Evolutionary conservation across 2,113 vertebrate genomes (phyloP).

Genomic region (Tringa solitaria): DNA sequence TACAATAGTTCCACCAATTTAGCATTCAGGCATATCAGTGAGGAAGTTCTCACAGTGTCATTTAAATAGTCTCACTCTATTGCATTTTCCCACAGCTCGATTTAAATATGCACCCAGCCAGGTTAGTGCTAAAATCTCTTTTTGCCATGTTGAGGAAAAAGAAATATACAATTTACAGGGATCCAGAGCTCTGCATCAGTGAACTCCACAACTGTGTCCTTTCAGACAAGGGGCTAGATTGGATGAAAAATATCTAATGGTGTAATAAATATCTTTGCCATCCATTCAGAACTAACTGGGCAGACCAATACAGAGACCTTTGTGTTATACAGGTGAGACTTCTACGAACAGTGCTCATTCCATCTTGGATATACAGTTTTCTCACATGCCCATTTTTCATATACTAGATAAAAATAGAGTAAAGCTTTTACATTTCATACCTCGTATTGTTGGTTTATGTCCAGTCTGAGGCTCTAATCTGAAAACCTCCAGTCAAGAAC

Average conservation of each 20-base stretch:
- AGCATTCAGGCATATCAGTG: not conserved
- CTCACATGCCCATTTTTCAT: not conserved
- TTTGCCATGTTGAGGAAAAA: not conserved
- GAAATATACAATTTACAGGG: not conserved
- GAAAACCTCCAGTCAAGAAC: not conserved
- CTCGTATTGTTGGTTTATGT: not conserved
- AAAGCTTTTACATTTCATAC: not conserved
- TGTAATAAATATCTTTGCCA: not conserved
- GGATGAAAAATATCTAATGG: not conserved
- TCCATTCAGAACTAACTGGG: not conserved
- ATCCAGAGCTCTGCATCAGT: not conserved
- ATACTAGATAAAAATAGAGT: not conserved
- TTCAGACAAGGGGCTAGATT: not conserved
- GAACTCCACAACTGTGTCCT: not conserved
- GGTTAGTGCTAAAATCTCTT: not conserved
- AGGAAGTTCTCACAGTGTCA: constrained; percentile 60
- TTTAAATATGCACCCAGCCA: not conserved
- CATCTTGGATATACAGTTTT: not conserved
- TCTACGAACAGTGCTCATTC: not conserved
- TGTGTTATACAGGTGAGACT: not conserved
- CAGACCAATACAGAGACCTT: not conserved
- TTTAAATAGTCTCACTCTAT: constrained; percentile 36
- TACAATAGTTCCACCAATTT: constrained; percentile 27
- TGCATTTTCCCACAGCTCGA: constrained; percentile 55
- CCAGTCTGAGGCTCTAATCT: not conserved